A percentile compares a stretch with the other conserved stretches of the same genome.
Evolutionary conservation across 2,888 invertebrate genomes (phyloP).

Genomic region (Tinea trinotella): DNA sequence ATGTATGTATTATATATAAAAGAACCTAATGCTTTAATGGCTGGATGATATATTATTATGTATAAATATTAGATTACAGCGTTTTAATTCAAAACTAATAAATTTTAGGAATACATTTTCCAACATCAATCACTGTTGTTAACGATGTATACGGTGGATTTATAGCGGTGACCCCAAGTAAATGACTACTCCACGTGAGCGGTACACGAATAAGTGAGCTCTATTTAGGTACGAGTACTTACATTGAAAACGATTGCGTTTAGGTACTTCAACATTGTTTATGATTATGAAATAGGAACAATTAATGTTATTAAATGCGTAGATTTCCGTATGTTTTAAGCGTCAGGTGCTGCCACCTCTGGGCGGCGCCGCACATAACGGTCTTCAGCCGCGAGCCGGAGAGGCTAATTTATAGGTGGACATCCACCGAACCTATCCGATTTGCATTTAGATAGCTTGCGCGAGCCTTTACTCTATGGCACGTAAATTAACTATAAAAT

Average conservation of each 20-base stretch:
- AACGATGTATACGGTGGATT: conserved; percentile 16
- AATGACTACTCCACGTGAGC: conserved; percentile 3
- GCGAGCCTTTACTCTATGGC: conserved; percentile 43
- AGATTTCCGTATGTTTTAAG: conserved; percentile 19
- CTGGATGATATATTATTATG: conserved; percentile 8
- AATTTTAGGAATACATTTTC: conserved; percentile 14
- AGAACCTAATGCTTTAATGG: not conserved
- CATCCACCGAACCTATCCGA: conserved; percentile 67
- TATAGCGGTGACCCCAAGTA: conserved; percentile 7
- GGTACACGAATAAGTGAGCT: not conserved
- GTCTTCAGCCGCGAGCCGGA: conserved; percentile 32
- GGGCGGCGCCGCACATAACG: conserved; percentile 41
- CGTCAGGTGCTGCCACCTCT: conserved; percentile 27
- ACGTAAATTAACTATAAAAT: conserved; percentile 60
- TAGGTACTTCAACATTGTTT: too few species aligned
- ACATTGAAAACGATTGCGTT: too few species aligned
- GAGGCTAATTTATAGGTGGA: conserved; percentile 62
- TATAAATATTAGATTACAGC: conserved; percentile 12
- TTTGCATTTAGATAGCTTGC: conserved; percentile 69
- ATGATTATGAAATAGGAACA: not conserved
- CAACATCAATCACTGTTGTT: conserved; percentile 14
- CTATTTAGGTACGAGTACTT: too few species aligned
- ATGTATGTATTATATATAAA: not conserved
- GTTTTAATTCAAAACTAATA: conserved; percentile 13
- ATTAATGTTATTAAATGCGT: not conserved